Evolutionary conservation across 2,797 vertebrate species (phyloP), one percentile per base, ranked within the genome.

Genomic region (Alosa sapidissima): DNA sequence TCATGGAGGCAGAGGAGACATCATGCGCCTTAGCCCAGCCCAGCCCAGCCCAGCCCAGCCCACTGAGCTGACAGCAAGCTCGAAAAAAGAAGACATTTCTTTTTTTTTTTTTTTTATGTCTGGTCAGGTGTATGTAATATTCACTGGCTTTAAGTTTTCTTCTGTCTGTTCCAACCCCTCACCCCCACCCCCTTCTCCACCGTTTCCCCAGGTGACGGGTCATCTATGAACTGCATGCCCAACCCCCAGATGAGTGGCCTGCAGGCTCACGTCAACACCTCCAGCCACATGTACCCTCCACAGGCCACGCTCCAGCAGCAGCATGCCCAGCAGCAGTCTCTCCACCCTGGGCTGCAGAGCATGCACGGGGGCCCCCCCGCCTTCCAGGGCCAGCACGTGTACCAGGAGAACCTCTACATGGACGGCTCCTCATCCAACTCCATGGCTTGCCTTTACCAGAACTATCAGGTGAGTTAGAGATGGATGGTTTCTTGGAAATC

Each of bases 401-500:
- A 94, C 88, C 86, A 96, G 72, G 93, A 97, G 62, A 91, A 95
- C 87, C 90, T 96, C 83, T 97, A 96, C 88, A 90, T 96, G 82
- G 94, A 97, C 87, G 93, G 91, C 93, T 96, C 88, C 91, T 91
- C 93, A 47, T 89, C 94, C 58, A 88, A 87, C 78, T 85, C 92
- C 1, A 96, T 99, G 97, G 95, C 96, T 60, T 98, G 97, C 94
- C 95, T 98, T 88, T 99, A 98, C 94, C 98, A 98, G 91, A 98
- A 96, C 91, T 99, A 98, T 93, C 98, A 99, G 97, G 98, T 99
- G 93, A 84, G 87, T 65, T 2, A 14, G 82, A 3, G 1, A 28
- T 47, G 72, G 36, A 45, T 78, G 16, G 33, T 75, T 75, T 41
- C 68, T 62, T 28, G n/a, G 55, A 7, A 55, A 14, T 8, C 9